Evolutionary conservation across 2,797 vertebrate species (phyloP).

Genomic region (Schizothorax lantsangensis): DNA sequence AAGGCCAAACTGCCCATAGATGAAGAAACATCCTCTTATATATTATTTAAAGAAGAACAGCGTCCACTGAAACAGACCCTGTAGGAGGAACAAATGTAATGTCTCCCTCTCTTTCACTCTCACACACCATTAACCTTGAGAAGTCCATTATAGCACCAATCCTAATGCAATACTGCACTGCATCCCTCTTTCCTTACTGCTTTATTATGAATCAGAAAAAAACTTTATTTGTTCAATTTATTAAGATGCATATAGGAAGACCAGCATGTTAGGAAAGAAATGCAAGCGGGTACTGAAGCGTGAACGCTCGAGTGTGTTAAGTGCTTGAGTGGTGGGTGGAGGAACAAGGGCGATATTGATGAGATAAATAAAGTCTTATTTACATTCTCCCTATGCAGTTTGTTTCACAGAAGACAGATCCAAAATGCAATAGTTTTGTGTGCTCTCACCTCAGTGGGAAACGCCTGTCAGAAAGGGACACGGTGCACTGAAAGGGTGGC

Average conservation of each 20-base stretch:
- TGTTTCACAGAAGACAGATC: conserved; percentile 20
- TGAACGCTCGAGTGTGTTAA: background rate
- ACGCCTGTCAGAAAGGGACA: conserved; percentile 33
- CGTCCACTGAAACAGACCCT: background rate
- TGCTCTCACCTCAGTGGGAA: conserved; percentile 36
- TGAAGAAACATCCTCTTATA: background rate
- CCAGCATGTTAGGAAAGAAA: background rate
- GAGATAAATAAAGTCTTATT: conserved; percentile 43
- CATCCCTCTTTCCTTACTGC: background rate
- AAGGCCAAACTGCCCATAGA: conserved; percentile 2
- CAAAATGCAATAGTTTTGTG: conserved; percentile 31
- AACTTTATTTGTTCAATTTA: background rate
- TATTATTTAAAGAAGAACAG: background rate
- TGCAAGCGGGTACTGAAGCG: background rate
- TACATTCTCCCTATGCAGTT: conserved; percentile 32
- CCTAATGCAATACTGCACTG: background rate
- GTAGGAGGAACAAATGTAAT: conserved; percentile 10
- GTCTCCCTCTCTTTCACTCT: background rate
- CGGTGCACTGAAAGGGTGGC: conserved; percentile 28
- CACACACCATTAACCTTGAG: conserved; percentile 42
- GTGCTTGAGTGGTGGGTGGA: background rate
- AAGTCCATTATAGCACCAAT: conserved; percentile 28
- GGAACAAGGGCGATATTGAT: background rate
- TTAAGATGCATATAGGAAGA: background rate
- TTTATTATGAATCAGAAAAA: conserved; percentile 5